A percentile compares a stretch with the other conserved stretches of the same genome.
Conservation (phyloP, 2,113 vertebrate species). For the Podilymbus podiceps region DNA sequence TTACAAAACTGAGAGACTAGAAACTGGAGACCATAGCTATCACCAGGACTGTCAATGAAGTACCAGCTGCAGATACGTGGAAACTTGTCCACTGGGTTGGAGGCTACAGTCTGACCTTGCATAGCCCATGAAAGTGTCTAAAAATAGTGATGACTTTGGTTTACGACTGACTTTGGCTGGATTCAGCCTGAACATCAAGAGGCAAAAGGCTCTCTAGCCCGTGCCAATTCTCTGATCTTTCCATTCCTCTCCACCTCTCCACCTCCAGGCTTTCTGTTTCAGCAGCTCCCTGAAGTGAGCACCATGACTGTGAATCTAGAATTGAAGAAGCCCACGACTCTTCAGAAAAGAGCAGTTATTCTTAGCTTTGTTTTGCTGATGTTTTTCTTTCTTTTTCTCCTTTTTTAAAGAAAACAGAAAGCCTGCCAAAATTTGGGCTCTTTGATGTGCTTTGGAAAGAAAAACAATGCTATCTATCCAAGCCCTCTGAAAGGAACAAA, state of each 20-base stretch:
- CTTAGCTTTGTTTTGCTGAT: conserved; percentile 53
- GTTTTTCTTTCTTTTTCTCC: conserved; percentile 36
- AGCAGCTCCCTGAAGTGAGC: conserved; percentile 59
- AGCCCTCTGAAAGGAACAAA: conserved; percentile 47
- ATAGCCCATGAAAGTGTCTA: background rate
- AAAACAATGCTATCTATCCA: conserved; percentile 61
- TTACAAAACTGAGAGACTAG: background rate
- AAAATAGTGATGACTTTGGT: background rate
- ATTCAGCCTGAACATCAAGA: conserved; percentile 1
- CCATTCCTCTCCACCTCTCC: background rate
- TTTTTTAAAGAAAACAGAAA: conserved; percentile 43
- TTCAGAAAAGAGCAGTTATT: conserved; percentile 63
- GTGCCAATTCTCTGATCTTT: conserved; percentile 41
- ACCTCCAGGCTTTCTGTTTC: conserved; percentile 23
- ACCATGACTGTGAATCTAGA: conserved; percentile 15
- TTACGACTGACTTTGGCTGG: background rate
- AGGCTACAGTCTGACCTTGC: background rate
- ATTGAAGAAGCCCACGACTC: conserved; percentile 23
- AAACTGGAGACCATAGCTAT: background rate
- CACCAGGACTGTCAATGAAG: background rate
- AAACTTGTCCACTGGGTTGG: background rate
- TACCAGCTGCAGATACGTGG: background rate
- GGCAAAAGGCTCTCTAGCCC: background rate
- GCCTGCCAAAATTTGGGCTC: conserved; percentile 49
- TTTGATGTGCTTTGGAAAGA: conserved; percentile 69